phyloP scores from a whole-genome alignment of 2,113 vertebrate species.

The Myiopsitta monachus region DNA sequence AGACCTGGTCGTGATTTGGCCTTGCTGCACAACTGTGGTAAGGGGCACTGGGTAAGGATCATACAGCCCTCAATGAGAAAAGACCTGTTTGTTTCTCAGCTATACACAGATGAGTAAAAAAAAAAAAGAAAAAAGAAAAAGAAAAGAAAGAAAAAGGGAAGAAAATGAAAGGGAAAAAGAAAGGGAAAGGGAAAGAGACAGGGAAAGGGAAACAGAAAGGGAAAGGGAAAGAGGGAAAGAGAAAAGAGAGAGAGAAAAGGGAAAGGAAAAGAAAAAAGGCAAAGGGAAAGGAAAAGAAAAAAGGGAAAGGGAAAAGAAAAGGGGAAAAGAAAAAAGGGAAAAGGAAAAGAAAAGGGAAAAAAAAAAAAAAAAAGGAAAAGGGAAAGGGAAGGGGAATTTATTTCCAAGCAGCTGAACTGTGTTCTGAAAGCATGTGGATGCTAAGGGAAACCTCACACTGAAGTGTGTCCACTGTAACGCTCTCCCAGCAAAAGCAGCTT shows the following conservation, averaged over 20 bases:
- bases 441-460: background rate
- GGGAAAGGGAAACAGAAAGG: no score
- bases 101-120: background rate
- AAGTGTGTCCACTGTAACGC: no score
- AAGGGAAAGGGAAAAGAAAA: background rate
- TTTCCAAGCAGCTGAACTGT: background rate
- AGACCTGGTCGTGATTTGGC: background rate
- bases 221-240: no score
- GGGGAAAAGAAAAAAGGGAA: no score
- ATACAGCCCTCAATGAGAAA: background rate
- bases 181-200: no score
- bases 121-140: fast-evolving
- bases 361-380: no score
- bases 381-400: background rate
- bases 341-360: no score
- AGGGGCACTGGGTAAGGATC: background rate
- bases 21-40: background rate
- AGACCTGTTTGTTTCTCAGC: background rate
- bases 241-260: no score
- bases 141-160: no score
- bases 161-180: no score
- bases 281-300: no score
- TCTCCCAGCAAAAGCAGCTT: background rate
- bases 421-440: background rate
- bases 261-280: no score